These are phyloP conservation scores for Drosophila hydei DNA, from an alignment of 1,140 invertebrate genomes.

Conservation along the genomic window DNA sequence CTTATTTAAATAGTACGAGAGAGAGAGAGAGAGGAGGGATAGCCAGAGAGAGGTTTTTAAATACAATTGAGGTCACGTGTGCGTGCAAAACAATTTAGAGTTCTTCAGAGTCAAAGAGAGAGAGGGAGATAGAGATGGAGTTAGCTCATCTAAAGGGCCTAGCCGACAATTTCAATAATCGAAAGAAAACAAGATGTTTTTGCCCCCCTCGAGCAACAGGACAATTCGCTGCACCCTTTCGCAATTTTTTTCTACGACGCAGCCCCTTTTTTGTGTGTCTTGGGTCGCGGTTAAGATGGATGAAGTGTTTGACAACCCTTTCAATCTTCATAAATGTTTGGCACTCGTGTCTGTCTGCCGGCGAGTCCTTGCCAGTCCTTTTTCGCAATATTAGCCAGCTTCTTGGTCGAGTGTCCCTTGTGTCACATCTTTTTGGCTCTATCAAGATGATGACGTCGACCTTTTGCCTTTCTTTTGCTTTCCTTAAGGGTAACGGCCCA, in stretches of 20 bases:
- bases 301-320: constrained; percentile 83
- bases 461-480: constrained; percentile 50
- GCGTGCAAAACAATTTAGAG: constrained; percentile 22
- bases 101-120: neutral
- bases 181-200: constrained; percentile 83
- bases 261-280: constrained; percentile 9
- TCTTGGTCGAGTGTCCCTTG: constrained; percentile 57
- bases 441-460: constrained; percentile 72
- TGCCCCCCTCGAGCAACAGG: constrained; percentile 52
- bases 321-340: constrained; percentile 83
- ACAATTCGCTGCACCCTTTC: constrained; percentile 35
- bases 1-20: constrained; percentile 54
- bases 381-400: constrained; percentile 69
- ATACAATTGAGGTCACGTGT: constrained; percentile 68
- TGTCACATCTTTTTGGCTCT: constrained; percentile 72
- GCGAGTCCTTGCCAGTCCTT: constrained; percentile 8
- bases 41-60: constrained; percentile 23
- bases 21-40: neutral
- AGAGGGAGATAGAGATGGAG: constrained; percentile 2
- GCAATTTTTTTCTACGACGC: constrained; percentile 10
- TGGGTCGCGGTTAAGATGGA: constrained; percentile 67
- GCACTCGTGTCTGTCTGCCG: constrained; percentile 58
- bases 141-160: constrained; percentile 66
- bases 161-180: constrained; percentile 78
- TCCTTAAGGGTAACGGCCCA: constrained; percentile 37